Base-by-base conservation (phyloP, 2,113 vertebrate species). In the Marmota flaviventris region DNA sequence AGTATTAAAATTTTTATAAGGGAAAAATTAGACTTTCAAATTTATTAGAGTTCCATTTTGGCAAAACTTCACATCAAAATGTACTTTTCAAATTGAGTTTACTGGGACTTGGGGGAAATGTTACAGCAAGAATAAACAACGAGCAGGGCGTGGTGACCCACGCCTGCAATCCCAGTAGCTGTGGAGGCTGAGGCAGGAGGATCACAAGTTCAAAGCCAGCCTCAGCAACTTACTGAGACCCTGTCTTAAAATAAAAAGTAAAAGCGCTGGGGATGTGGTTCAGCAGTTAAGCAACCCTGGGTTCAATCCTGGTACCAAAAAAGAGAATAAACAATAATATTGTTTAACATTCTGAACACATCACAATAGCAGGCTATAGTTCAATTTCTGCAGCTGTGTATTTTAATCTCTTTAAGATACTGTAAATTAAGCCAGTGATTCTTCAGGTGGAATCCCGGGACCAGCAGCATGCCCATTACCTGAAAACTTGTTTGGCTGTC, bases 21-120 rank as follows among this genome's bases (percentile, higher is more conserved):
- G 34, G n/a, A 93, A 76, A 95, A 93, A 11, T 39, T 65, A 89
- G 63, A n/a, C n/a, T 53, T 92, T 76, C 37, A 63, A 78, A 89
- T 70, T 69, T 83, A 42, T n/a, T 61, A 79, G 18, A 76, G 32
- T 51, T 77, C 10, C 73, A 81, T 65, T 79, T 39, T 76, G 77
- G 79, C 82, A 97, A 72, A 0, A 32, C 85, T 89, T 53, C 48
- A 67, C 22, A 51, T 87, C 70, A 89, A 97, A 92, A 87, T 53
- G 25, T 25, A 45, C 90, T 91, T 96, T 95, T 83, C 3, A 91
- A 89, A 65, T 69, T 39, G 34, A 86, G 25, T 93, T 86, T 79
- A 42, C 67, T 75, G 53, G 24, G 34, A 25, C 39, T 4, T 25
- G 53, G 34, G 75, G 5, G 5, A 95, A 72, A 85, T 29, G 8